Base-by-base conservation (phyloP, 1,140 invertebrate species). In the Paracyclopina nana region DNA sequence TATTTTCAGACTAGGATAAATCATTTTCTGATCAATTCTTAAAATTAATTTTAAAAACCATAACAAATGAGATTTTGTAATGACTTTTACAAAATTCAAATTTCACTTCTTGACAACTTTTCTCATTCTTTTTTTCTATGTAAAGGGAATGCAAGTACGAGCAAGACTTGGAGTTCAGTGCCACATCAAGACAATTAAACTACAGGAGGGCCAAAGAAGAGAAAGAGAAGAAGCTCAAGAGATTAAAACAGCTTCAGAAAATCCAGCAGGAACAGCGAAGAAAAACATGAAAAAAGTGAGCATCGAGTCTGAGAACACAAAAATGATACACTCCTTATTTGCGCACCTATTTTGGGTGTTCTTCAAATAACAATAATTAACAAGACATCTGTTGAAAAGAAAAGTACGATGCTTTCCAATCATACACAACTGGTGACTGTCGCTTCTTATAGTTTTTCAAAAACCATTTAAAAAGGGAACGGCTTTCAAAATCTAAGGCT, bases 151-250 rank as follows among this genome's bases (percentile, higher is more conserved):
- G 34, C 8, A n/a, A 38, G 8, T 38, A 38, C 20, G 34, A 38
- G 34, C 34, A 38, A 8, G 34, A 38, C 9, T 20, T 38, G 14
- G 34, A 38, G 8, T 38, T 38, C 8, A 20, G 14, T 5, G 20
- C 14, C 20, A 38, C 34, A 4, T 20, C 14, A 38, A 38, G 34
- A 9, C 34, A 38, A 9, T 20, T 38, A n/a, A 38, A 38, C 20
- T 38, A 38, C 20, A n/a, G 34, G 34, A 38, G 34, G 20, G n/a
- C n/a, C 14, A 38, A 38, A 38, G 34, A 38, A 38, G 34, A 38
- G 20, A 38, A 16, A 20, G 20, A 38, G 8, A 38, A 38, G 34
- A 38, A 38, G 34, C 34, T 38, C 34, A n/a, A 38, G 5, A n/a
- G 34, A 20, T 8, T 38, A 2, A 38, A 38, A 20, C 14, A 38